Base-by-base conservation (phyloP, 2,113 vertebrate species). In the Choloepus hoffmanni region DNA sequence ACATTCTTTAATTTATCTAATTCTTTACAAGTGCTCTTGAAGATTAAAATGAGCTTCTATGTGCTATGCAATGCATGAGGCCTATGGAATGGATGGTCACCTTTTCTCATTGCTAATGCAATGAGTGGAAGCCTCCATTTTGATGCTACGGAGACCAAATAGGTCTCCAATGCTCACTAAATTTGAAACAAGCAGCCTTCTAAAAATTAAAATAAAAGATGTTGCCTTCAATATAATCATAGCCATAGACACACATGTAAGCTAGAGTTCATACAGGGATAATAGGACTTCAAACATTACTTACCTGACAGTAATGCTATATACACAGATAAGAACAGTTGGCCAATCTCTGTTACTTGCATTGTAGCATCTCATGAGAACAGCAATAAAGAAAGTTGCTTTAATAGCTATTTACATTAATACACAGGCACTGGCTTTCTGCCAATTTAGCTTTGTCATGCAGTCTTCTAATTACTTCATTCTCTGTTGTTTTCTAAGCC, bases 351-450 rank as follows among this genome's bases (percentile, higher is more conserved):
- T 95, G 4, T 83, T 96, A 83, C 97, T 96, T 98, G 82, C 97
- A 21, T 85, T 95, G 36, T 55, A 84, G 83, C 10, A 84, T 97
- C 88, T 98, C 95, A 50, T 67, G 94, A 97, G 93, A 90, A 70
- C 0, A 96, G 62, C 78, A 95, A 89, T 94, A 94, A 95, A 96
- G 43, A 12, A 97, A 96, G 82, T 96, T 97, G 84, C 67, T 97
- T 50, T 95, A 97, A 95, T 96, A 58, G 73, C 50, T 97, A 89
- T 98, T 97, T 97, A 63, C 87, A 97, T 97, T 97, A 98, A 97
- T 96, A 97, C 95, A 93, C 45, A 78, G 62, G 28, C 67, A 70
- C 10, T 95, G 96, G 86, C 94, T 94, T 98, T 97, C 73, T 94
- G 84, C 95, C 97, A 98, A 86, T 8, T 19, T 85, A 65, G 40